Evolutionary conservation across 2,888 invertebrate genomes (phyloP).

Genomic region (Lottia scabra): DNA sequence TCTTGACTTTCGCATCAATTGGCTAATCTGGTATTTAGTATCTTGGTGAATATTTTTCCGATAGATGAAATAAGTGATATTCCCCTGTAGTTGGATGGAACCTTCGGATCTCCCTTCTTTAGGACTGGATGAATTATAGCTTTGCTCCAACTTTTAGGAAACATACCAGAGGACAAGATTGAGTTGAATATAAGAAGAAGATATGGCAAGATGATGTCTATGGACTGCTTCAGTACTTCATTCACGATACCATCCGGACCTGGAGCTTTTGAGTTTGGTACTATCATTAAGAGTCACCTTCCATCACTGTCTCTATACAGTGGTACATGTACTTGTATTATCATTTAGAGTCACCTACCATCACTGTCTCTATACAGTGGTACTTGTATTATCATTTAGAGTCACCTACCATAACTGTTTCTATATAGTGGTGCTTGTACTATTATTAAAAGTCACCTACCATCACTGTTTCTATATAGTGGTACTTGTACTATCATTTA

Average conservation of each 20-base stretch:
- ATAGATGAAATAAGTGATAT: background rate
- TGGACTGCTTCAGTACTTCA: constrained; percentile 14
- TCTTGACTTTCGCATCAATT: background rate
- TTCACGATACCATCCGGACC: constrained; percentile 11
- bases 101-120: background rate
- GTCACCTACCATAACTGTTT: too few relatives aligned
- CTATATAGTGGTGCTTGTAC: too few relatives aligned
- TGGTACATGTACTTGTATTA: too few relatives aligned
- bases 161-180: background rate
- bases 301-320: too few relatives aligned
- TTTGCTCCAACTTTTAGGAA: background rate
- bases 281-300: too few relatives aligned
- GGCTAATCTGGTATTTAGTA: background rate
- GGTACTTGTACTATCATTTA: too few relatives aligned
- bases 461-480: too few relatives aligned
- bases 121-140: background rate
- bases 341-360: too few relatives aligned
- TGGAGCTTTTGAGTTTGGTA: too few relatives aligned
- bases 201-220: background rate
- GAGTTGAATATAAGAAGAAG: background rate
- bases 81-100: background rate
- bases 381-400: too few relatives aligned
- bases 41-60: background rate
- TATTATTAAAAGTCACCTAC: too few relatives aligned
- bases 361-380: too few relatives aligned